These are phyloP conservation scores for Rhagophthalmus giganteus DNA, from an alignment of 2,888 invertebrate species.

Conservation along the genomic window DNA sequence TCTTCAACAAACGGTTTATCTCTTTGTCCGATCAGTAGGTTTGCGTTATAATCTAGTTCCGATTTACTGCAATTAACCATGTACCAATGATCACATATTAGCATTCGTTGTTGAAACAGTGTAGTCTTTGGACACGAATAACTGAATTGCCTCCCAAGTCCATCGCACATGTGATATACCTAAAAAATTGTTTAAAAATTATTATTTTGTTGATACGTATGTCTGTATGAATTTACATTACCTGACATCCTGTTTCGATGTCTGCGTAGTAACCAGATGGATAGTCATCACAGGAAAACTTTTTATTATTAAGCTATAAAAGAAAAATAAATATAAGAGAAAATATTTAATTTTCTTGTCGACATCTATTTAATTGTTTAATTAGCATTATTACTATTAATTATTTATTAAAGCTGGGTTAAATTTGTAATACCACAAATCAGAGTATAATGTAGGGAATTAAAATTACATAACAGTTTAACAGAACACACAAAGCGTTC, in stretches of 20 bases:
- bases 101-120: constrained; percentile 78
- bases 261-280: constrained; percentile 76
- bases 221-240: too few species aligned
- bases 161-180: constrained; percentile 84
- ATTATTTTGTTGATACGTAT: too few species aligned
- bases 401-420: too few species aligned
- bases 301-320: constrained; percentile 34
- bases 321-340: too few species aligned
- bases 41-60: constrained; percentile 69
- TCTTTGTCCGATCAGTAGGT: constrained; percentile 71
- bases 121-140: constrained; percentile 79
- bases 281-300: constrained; percentile 69
- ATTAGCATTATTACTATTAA: too few species aligned
- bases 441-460: too few species aligned
- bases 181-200: constrained; percentile 41
- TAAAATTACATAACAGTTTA: too few species aligned
- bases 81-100: constrained; percentile 81
- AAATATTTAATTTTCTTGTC: too few species aligned
- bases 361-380: too few species aligned
- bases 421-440: too few species aligned
- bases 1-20: constrained; percentile 70
- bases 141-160: constrained; percentile 74
- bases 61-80: constrained; percentile 79
- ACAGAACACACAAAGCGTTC: too few species aligned
- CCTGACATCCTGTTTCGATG: constrained; percentile 74